A percentile compares a stretch with the other conserved stretches of the same genome.
Conservation (phyloP, 2,888 invertebrate genomes). For the Micropterix aruncella region DNA sequence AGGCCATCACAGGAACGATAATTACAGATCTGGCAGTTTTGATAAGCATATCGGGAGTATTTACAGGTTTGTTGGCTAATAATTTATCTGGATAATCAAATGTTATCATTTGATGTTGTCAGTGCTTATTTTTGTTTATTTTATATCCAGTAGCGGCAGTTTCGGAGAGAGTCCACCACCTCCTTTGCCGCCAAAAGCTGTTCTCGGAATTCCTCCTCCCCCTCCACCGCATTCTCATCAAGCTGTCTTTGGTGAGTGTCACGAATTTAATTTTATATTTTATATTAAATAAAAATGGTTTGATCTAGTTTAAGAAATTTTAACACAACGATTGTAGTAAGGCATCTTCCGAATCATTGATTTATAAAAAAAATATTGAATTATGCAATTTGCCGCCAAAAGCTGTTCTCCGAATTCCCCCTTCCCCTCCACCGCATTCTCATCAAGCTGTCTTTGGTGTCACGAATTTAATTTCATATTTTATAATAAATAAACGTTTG, state of each 20-base stretch:
- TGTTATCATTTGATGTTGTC: too few species aligned
- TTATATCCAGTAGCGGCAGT: neutral
- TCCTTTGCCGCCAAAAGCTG: neutral
- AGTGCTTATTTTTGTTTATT: too few species aligned
- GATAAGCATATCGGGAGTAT: neutral
- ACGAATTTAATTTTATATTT: neutral
- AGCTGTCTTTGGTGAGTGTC: neutral
- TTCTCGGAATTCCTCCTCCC: neutral
- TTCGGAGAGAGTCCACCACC: neutral
- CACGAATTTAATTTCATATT: neutral
- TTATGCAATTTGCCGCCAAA: neutral
- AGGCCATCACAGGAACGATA: neutral
- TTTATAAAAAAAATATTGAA: too few species aligned
- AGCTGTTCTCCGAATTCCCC: neutral
- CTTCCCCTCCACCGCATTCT: neutral
- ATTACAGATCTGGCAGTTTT: neutral
- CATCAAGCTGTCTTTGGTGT: neutral
- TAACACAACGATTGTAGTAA: too few species aligned
- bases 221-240: neutral
- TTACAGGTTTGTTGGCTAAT: neutral
- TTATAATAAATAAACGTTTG: too few species aligned
- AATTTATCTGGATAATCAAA: too few species aligned
- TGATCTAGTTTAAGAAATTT: too few species aligned
- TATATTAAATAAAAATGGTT: too few species aligned
- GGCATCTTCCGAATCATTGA: too few species aligned